phyloP scores from a whole-genome alignment of 2,888 invertebrate species.

The Acanthosepion pharaonis region DNA sequence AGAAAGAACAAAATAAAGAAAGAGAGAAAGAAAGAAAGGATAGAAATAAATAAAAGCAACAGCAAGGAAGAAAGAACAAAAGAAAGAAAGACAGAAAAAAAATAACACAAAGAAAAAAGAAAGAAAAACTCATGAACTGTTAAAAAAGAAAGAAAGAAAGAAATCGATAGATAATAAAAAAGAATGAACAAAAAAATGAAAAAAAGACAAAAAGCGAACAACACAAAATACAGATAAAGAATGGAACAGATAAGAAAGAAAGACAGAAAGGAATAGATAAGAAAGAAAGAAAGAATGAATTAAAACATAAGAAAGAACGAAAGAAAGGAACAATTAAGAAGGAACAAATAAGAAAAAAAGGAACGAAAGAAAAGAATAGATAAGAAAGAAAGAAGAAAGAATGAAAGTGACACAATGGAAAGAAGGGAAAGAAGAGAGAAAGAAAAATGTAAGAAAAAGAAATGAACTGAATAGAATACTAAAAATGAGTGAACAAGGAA shows the following conservation, averaged over 20 bases:
- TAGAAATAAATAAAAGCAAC: accelerated
- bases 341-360: background rate
- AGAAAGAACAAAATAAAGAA: too few relatives aligned
- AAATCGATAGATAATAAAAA: background rate
- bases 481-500: background rate
- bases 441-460: background rate
- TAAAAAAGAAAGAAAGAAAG: background rate
- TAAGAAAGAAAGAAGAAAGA: too few relatives aligned
- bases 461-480: background rate
- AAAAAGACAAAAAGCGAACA: background rate
- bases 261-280: background rate
- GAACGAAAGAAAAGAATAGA: too few relatives aligned
- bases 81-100: background rate
- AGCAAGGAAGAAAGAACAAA: background rate
- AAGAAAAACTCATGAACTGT: background rate
- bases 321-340: background rate
- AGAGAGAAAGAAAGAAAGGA: background rate
- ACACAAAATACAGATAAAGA: background rate
- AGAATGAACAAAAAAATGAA: background rate
- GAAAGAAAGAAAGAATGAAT: background rate
- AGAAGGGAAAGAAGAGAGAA: background rate
- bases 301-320: background rate
- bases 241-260: background rate
- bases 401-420: too few relatives aligned
- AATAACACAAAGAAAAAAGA: background rate